Conservation (phyloP, 1,140 invertebrate species). For the Bursaphelenchus mucronatus region DNA sequence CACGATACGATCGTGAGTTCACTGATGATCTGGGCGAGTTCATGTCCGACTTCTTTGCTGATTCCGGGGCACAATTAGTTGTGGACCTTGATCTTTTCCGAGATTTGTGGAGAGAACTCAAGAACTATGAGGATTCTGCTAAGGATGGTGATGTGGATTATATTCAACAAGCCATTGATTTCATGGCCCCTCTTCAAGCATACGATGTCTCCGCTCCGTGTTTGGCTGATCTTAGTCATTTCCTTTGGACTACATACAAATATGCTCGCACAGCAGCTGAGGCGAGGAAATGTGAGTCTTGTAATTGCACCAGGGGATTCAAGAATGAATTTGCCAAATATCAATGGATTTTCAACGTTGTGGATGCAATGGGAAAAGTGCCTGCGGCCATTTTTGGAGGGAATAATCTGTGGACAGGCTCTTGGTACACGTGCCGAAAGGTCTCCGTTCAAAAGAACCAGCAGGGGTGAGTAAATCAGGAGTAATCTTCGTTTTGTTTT, state of each 20-base stretch:
- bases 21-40: conserved; percentile 34
- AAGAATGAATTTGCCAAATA: conserved; percentile 47
- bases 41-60: conserved; percentile 49
- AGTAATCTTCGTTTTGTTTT: too few relatives aligned
- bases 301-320: conserved; percentile 48
- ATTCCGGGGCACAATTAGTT: conserved; percentile 54
- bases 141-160: conserved; percentile 38
- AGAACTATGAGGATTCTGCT: conserved; percentile 24
- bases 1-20: conserved; percentile 8
- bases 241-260: conserved; percentile 56
- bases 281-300: conserved; percentile 47
- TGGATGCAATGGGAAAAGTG: conserved; percentile 59
- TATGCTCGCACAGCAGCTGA: conserved; percentile 54
- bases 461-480: conserved; percentile 43
- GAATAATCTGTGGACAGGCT: conserved; percentile 59
- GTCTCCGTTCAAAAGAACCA: conserved; percentile 52
- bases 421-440: conserved; percentile 58
- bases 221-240: conserved; percentile 51
- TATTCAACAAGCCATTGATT: conserved; percentile 43
- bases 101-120: conserved; percentile 41
- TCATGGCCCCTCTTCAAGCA: conserved; percentile 51
- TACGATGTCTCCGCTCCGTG: conserved; percentile 58
- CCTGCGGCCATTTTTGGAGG: conserved; percentile 52
- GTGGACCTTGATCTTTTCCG: conserved; percentile 57
- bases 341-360: conserved; percentile 59